Conservation (phyloP, 2,888 invertebrate species). For the Cheilosia vernalis region DNA sequence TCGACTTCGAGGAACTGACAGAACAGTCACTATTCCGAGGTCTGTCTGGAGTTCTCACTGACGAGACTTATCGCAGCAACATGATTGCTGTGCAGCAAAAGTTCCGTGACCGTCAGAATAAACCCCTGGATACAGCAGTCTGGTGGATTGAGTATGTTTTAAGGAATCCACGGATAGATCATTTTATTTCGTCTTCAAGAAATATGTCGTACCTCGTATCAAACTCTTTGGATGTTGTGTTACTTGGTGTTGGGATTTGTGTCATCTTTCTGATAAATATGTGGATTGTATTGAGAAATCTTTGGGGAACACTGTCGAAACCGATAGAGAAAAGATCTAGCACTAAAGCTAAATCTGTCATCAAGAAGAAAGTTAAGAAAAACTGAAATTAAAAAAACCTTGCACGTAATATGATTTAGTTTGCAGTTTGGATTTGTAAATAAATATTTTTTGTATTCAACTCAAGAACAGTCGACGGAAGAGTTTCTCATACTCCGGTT, state of each 20-base stretch:
- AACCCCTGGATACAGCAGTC: conserved; percentile 85
- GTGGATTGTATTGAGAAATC: conserved; percentile 30
- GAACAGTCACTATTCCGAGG: conserved; percentile 47
- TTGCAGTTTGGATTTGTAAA: no score
- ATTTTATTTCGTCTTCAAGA: conserved; percentile 82
- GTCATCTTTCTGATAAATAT: conserved; percentile 22
- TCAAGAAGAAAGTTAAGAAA: conserved; percentile 30
- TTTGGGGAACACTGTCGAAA: not conserved
- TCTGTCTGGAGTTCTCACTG: conserved; percentile 58
- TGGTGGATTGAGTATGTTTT: conserved; percentile 87
- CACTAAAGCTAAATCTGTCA: not conserved
- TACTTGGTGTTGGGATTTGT: conserved; percentile 19
- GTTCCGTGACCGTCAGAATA: conserved; percentile 84
- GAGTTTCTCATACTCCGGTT: no score
- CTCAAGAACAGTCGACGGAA: no score
- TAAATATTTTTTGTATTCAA: no score
- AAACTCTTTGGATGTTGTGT: conserved; percentile 82
- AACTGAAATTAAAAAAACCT: not conserved
- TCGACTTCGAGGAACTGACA: conserved; percentile 55
- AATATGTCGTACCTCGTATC: conserved; percentile 83
- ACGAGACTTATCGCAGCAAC: conserved; percentile 74
- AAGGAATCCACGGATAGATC: conserved; percentile 84
- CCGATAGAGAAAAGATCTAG: not conserved
- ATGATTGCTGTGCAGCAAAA: conserved; percentile 82
- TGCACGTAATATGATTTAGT: no score